Base-by-base conservation (phyloP, 1,140 invertebrate species). In the Drosophila simulans region DNA sequence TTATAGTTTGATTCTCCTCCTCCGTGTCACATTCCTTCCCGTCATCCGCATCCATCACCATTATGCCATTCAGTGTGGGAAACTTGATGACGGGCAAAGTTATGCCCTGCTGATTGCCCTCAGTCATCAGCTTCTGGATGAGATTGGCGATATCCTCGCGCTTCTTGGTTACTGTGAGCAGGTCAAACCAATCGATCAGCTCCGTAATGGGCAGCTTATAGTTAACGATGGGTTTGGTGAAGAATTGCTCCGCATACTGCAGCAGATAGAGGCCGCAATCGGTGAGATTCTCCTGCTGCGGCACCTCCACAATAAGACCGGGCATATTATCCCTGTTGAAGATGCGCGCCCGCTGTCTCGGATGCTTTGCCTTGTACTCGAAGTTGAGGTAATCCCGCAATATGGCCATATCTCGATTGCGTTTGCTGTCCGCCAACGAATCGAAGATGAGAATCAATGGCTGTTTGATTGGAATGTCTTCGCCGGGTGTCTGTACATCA, bases 201-300 rank as follows among this genome's bases (percentile, higher is more conserved):
- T 95, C 94, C 92, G 95, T 95, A 66, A 97, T 96, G 46, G 96
- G 96, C 53, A 96, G 92, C n/a, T 93, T 91, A 77, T 96, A 97
- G 92, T 97, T 95, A 64, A 93, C 93, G 49, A 97, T 95, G 8
- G 96, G 96, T 86, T 94, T 93, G 94, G 96, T 94, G 91, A 99
- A 98, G 93, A 99, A 99, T 56, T 95, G 96, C 93, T 99, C 98
- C 3, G 97, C 97, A 94, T 98, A 99, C 92, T 99, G 97, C 34
- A 99, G 93, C 45, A 99, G 93, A 93, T 97, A 99, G 7, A 99
- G 93, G 3, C 98, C 98, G 93, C 98, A 99, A 93, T 99, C 98
- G 34, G 96, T 97, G 91, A 96, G 98, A 93, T 99, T 99, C 63
- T 95, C 97, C 93, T 99, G 98, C 90, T 99, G 97, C n/a, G 98